These are phyloP conservation scores for Phymanthus crucifer DNA, from an alignment of 92 coral and sea anemone species.

Conservation along the genomic window DNA sequence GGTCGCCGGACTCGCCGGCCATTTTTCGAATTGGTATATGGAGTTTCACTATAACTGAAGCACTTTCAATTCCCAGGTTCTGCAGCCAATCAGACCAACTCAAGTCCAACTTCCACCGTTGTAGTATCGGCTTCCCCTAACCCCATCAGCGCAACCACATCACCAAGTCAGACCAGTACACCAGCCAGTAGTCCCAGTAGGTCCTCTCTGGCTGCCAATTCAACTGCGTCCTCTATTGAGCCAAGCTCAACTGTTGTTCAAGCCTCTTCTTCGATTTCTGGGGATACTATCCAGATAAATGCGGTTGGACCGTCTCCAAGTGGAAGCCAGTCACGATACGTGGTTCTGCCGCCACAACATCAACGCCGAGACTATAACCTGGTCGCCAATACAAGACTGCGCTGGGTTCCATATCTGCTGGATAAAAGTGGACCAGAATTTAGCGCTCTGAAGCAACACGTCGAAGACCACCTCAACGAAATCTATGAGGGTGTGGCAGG, in stretches of 20 bases:
- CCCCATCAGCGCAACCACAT: too few species aligned
- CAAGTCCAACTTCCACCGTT: neutral
- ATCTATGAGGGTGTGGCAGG: constrained; percentile 3
- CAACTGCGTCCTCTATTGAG: neutral
- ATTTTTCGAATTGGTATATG: too few species aligned
- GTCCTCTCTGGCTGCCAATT: neutral
- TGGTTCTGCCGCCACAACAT: constrained; percentile 9
- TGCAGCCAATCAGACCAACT: neutral
- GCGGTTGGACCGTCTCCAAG: neutral
- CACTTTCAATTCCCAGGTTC: neutral
- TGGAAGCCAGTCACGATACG: neutral
- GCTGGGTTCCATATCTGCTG: constrained; percentile 9
- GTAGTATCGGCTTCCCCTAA: neutral
- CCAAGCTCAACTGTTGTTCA: constrained; percentile 4
- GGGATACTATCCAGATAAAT: neutral
- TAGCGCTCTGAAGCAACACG: neutral
- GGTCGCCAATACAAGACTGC: constrained; percentile 15
- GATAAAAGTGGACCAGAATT: constrained; percentile 17
- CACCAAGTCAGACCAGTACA: neutral
- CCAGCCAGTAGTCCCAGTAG: neutral
- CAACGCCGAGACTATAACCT: constrained; percentile 16
- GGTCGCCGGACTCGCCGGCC: too few species aligned
- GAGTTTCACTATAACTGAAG: too few species aligned
- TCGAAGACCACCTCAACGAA: constrained; percentile 14
- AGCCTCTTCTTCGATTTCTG: neutral